Conservation (phyloP, 2,888 invertebrate species). For the Ariolimax columbianus region DNA sequence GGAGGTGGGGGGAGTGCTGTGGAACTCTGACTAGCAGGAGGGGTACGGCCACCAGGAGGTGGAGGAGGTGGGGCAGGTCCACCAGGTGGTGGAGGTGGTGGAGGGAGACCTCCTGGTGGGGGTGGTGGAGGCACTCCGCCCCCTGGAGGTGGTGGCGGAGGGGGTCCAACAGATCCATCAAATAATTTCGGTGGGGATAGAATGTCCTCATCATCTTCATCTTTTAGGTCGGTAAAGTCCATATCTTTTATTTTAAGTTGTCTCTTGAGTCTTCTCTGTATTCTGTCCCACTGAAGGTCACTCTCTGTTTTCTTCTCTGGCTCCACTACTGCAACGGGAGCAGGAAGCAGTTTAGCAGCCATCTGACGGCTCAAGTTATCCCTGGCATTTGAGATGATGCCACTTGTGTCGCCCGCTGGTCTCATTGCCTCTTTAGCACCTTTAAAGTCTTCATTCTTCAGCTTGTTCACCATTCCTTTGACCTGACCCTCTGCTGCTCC, state of each 20-base stretch:
- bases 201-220: conserved; percentile 88
- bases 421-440: conserved; percentile 49
- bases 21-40: conserved; percentile 58
- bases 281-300: conserved; percentile 96
- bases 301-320: conserved; percentile 91
- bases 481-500: conserved; percentile 57
- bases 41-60: conserved; percentile 49
- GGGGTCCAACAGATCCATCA: conserved; percentile 53
- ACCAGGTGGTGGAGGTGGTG: conserved; percentile 65
- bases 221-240: conserved; percentile 95
- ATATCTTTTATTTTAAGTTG: conserved; percentile 90
- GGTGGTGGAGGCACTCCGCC: conserved; percentile 67
- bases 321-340: conserved; percentile 75
- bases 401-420: conserved; percentile 84
- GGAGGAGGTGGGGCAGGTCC: conserved; percentile 68
- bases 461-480: conserved; percentile 47
- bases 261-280: conserved; percentile 81
- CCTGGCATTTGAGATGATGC: conserved; percentile 94
- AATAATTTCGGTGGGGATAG: conserved; percentile 79
- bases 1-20: conserved; percentile 72
- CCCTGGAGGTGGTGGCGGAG: conserved; percentile 64
- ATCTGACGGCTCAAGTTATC: conserved; percentile 84
- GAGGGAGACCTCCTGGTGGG: conserved; percentile 63
- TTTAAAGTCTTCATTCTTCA: conserved; percentile 44
- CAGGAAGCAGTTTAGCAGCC: conserved; percentile 49